Base-by-base conservation (phyloP, 2,113 vertebrate genomes). In the Falcunculus frontatus region DNA sequence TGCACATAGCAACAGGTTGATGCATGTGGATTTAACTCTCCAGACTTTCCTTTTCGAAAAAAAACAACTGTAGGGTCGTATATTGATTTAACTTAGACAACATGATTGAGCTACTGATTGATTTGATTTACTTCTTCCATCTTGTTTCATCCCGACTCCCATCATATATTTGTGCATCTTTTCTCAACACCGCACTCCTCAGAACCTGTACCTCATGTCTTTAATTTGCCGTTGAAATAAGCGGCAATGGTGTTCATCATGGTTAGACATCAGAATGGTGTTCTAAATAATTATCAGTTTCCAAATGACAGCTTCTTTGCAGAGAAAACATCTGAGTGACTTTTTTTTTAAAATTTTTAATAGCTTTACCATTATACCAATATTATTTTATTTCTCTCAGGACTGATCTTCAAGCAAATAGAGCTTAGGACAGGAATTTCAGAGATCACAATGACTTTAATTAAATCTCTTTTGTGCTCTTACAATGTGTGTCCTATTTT, bases 1-100 rank as follows among this genome's bases (percentile, higher is more conserved):
- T 73, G 4, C 3, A 73, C 7, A 39, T 22, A 37, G 7, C 0
- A 14, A 50, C 32, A 37, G 1, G 0, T 18, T 79, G 5, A 8
- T 49, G 5, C 13, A 21, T 39, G 18, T 16, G 2, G 7, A 42
- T 73, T 73, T 75, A 39, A 33, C 15, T 86, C 8, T 18, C 6
- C 46, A 67, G 26, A 55, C 2, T 14, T 69, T 37, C 4, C 3
- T 55, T 46, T 46, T 22, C 16, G 27, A 29, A 8, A 10, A 25
- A 41, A 25, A 60, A 2, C 42, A 62, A 6, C 7, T 41, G 1
- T 68, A 50, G 1, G 6, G 1, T 6, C 14, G 10, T 62, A 29
- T 29, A 57, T 15, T 62, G 8, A 27, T 64, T 39, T 23, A 44
- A 56, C 16, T 44, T 9, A 18, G 20, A 5, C 16, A 76, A 46